Percentiles rank a stretch among this genome's conserved stretches.
phyloP scores from a whole-genome alignment of 53 echinoderm and acorn worm genomes.

The Mesocentrotus franciscanus region DNA sequence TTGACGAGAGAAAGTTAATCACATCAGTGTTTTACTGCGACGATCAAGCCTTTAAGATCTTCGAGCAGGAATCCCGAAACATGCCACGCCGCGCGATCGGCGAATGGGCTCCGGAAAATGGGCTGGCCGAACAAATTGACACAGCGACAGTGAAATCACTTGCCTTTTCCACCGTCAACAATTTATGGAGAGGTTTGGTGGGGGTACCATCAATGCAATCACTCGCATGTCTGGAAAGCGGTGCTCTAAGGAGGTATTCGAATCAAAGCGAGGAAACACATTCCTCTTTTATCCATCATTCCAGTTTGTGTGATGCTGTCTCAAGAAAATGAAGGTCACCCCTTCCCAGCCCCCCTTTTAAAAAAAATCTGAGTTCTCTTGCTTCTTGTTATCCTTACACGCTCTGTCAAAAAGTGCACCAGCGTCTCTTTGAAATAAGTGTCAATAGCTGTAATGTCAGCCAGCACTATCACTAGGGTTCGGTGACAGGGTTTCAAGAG shows the following conservation, averaged over 20 bases:
- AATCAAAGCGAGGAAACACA: not conserved
- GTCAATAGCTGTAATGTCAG: constrained; percentile 27
- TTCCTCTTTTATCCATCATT: not conserved
- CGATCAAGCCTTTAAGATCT: not conserved
- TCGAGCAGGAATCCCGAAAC: not conserved
- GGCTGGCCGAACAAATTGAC: constrained; percentile 43
- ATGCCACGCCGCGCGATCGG: not conserved
- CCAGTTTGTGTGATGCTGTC: not conserved
- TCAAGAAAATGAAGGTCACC: not conserved
- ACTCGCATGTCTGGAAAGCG: not conserved
- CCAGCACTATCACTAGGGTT: not conserved
- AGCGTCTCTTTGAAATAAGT: constrained; percentile 15
- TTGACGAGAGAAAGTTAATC: not conserved
- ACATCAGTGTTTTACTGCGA: not conserved
- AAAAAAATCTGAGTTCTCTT: not conserved
- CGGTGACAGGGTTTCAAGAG: not conserved
- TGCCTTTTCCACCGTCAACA: constrained; percentile 10
- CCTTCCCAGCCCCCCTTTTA: not conserved
- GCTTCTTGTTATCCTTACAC: not conserved
- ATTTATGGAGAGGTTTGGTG: constrained; percentile 19
- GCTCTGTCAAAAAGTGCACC: not conserved
- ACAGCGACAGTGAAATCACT: constrained; percentile 35
- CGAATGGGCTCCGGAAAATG: not conserved
- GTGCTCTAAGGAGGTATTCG: not conserved
- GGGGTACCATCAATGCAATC: not conserved